Evolutionary conservation across 2,113 vertebrate genomes (phyloP), one percentile per base, ranked within the genome.

Genomic region (Chunga burmeisteri): DNA sequence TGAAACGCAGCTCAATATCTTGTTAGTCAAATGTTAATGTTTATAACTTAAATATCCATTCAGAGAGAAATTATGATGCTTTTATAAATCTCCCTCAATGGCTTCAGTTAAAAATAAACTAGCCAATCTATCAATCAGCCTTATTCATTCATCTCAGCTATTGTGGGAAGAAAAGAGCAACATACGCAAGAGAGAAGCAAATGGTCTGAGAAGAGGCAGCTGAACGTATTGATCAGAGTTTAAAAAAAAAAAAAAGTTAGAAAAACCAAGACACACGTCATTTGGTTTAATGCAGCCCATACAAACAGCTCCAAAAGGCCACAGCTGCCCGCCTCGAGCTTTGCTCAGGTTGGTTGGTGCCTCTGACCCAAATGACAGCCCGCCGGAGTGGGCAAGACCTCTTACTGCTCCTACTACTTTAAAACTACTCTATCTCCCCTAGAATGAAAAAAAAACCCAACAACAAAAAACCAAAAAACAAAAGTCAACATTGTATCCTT

Each of bases 231-330:
- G 96, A 97, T 96, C 91, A 90, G 93, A 82, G 81, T 65, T 88
- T 0, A 23, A 93, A 95, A 96, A 95, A 92, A 87, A 88, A 87
- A 75, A 96, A 94, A 27, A n/a, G 85, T 72, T 93, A 93, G 87
- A 72, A 91, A 96, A 95, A 91, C 85, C 81, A 77, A 95, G 96
- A 93, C 94, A 96, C 92, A 96, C 78, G 20, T 97, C 94, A 95
- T 96, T 95, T 91, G 78, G 62, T 85, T 96, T 97, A 94, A 94
- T 73, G 94, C 74, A 86, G 71, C 71, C 94, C 91, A 95, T 85
- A 95, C 66, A 96, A 97, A 93, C 86, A 56, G 74, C 77, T 97
- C 95, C 93, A 90, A 94, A 97, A 95, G 94, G 95, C 91, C 96
- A 91, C 95, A 97, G 96, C 96, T 97, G 97, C 94, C 72, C 0